phyloP scores from a whole-genome alignment of 2,113 vertebrate species.

The Anser cygnoides region DNA sequence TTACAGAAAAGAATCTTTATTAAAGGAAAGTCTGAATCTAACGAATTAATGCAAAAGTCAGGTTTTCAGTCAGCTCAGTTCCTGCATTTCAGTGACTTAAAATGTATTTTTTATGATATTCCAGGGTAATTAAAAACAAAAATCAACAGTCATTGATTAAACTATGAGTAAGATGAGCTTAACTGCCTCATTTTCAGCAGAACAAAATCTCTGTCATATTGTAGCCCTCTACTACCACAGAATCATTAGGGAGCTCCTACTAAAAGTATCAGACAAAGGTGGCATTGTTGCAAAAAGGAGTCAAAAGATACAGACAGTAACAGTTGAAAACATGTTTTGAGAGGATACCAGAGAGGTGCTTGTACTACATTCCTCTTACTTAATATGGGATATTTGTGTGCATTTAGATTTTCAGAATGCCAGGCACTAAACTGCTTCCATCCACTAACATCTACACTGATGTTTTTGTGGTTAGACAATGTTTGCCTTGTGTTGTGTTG shows the following conservation, averaged over 20 bases:
- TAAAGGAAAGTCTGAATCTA: constrained; percentile 26
- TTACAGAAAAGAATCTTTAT: constrained; percentile 21
- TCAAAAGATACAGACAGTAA: neutral
- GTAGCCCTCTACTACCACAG: neutral
- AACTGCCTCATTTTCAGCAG: neutral
- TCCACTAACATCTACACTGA: neutral
- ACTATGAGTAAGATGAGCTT: neutral
- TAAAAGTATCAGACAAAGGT: neutral
- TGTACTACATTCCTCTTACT: neutral
- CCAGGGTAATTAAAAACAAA: neutral
- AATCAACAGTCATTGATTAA: neutral
- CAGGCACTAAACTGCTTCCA: neutral
- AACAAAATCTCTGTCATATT: neutral
- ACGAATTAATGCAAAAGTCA: neutral
- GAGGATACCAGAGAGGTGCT: neutral
- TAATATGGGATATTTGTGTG: neutral
- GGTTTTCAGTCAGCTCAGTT: neutral
- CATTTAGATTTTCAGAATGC: neutral
- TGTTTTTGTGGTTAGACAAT: neutral
- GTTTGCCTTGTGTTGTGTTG: neutral
- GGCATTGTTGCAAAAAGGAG: neutral
- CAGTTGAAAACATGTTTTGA: neutral
- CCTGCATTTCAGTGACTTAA: neutral
- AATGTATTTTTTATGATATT: neutral
- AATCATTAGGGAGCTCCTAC: neutral